Evolutionary conservation across 2,888 invertebrate species (phyloP).

Genomic region (Amitus sp.): DNA sequence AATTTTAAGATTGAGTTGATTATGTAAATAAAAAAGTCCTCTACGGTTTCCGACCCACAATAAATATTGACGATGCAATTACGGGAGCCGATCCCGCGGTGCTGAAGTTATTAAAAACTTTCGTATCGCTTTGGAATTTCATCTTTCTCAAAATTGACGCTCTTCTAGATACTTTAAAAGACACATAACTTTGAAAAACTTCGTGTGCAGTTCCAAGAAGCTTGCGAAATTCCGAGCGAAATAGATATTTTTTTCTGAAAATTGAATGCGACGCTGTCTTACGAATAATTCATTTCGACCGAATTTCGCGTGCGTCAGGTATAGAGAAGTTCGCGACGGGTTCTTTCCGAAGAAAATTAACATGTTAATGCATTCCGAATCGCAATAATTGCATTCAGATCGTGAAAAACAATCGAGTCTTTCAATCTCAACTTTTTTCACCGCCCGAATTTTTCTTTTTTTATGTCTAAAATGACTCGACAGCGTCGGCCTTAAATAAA

Average conservation of each 20-base stretch:
- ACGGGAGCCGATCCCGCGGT: background rate
- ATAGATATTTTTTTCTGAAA: background rate
- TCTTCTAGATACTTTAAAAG: background rate
- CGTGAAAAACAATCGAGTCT: conserved; percentile 7
- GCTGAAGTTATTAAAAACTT: conserved; percentile 5
- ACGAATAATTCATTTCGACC: background rate
- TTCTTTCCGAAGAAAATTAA: too few species aligned
- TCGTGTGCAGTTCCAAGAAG: conserved; percentile 1
- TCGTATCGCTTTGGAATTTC: background rate
- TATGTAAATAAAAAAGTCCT: background rate
- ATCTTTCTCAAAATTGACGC: background rate
- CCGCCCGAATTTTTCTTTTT: background rate
- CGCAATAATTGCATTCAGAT: background rate
- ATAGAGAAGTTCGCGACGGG: background rate
- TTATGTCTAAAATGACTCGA: conserved; percentile 27
- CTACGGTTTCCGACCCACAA: background rate
- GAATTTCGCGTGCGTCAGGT: background rate
- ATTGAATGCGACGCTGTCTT: background rate
- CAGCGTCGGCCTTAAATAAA: conserved; percentile 27
- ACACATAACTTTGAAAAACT: background rate
- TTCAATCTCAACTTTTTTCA: background rate
- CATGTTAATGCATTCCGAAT: too few species aligned
- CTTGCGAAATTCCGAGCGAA: conserved; percentile 1
- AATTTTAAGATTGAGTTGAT: too few species aligned
- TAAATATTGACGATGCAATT: background rate